Evolutionary conservation across 2,797 vertebrate species (phyloP), one percentile per base, ranked within the genome.

Genomic region (Peromyscus nudipes): DNA sequence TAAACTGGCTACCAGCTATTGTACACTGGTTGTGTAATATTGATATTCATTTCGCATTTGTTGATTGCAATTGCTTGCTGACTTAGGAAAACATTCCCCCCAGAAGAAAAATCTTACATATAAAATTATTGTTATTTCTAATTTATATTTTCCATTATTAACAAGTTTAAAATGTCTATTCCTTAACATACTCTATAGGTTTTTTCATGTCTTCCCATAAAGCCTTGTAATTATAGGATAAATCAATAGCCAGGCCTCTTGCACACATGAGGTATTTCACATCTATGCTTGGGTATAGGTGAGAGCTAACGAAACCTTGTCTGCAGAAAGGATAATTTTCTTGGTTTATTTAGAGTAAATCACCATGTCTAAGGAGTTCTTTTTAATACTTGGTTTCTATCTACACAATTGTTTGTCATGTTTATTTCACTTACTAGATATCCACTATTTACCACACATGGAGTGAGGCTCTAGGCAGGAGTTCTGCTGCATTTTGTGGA

Each of bases 81-180:
- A 87, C 40, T 81, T 85, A 57, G 6, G 29, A 95, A 12, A 83
- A 90, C 46, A 43, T 90, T 91, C 27, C 5, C n/a, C 12, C n/a
- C 12, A 92, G 60, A 55, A 88, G 85, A 79, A 4, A 89, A 71
- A 76, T 52, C 84, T 77, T 92, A 81, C 43, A 8, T 49, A 49
- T 69, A 40, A 85, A 75, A 89, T 46, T 60, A 52, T 80, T 75
- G 13, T 87, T 55, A 64, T 43, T 88, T 52, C 71, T 77, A 25
- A 64, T 87, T 77, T 97, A 85, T 64, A 16, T 55, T 96, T 87
- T 71, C 34, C 9, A 90, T 84, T 84, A 71, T 57, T 86, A 92
- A 27, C 3, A 57, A 37, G 16, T 94, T 95, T 94, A 29, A 93
- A 62, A 69, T 79, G 17, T 49, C 65, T 46, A 29, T 82, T 92